phyloP scores from a whole-genome alignment of 53 echinoderm and acorn worm species.

The Patiria pectinifera region DNA sequence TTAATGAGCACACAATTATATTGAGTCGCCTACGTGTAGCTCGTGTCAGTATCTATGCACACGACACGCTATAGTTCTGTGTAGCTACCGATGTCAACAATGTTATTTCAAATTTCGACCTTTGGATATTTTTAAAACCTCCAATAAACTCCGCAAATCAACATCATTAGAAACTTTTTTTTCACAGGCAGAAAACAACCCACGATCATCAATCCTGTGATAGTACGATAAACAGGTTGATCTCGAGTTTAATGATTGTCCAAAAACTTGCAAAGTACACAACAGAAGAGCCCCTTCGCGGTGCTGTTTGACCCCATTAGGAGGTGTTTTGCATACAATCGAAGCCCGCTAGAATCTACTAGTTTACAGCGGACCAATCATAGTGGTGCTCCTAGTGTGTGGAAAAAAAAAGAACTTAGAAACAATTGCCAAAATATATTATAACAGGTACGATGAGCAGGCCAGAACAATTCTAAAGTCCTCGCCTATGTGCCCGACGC shows the following conservation, averaged over 20 bases:
- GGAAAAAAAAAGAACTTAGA: not conserved
- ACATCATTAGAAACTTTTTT: not conserved
- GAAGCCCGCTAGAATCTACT: not conserved
- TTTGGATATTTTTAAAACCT: not conserved
- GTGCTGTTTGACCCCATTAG: conserved; percentile 23
- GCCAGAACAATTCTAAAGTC: not conserved
- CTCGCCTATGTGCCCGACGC: not conserved
- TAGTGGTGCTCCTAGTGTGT: not conserved
- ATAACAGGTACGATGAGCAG: not conserved
- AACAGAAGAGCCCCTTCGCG: not conserved
- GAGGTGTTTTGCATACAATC: conserved; percentile 54
- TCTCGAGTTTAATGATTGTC: not conserved
- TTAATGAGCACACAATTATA: no score
- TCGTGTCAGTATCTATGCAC: not conserved
- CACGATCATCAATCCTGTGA: not conserved
- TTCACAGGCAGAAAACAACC: not conserved
- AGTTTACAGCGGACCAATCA: not conserved
- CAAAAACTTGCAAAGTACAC: not conserved
- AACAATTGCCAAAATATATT: not conserved
- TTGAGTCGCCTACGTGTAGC: not conserved
- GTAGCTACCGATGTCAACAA: not conserved
- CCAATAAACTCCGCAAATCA: not conserved
- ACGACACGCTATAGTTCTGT: not conserved
- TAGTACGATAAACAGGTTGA: conserved; percentile 32
- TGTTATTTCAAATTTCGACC: not conserved